Percentiles rank a stretch among this genome's conserved stretches.
These are phyloP conservation scores for Columba livia DNA, from an alignment of 2,113 vertebrate species.

Conservation along the genomic window DNA sequence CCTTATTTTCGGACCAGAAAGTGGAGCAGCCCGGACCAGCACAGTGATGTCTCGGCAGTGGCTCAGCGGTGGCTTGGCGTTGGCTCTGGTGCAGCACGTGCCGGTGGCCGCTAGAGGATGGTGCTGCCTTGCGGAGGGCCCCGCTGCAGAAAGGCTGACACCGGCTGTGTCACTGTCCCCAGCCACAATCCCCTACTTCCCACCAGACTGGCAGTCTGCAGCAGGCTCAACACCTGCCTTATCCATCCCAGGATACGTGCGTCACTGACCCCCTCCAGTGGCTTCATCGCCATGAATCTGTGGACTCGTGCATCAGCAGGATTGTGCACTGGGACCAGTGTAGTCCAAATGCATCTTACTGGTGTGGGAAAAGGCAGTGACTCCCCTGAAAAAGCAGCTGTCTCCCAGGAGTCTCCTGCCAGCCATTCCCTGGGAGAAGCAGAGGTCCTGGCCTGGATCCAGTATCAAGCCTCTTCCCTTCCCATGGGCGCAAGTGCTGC, in stretches of 20 bases:
- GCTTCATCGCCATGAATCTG: fast-evolving
- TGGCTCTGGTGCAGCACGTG: neutral
- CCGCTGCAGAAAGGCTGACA: neutral
- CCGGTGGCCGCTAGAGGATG: slow-evolving; percentile 45
- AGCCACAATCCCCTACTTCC: neutral
- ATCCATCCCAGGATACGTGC: neutral
- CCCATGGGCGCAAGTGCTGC: neutral
- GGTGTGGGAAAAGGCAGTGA: neutral
- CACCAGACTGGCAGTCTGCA: fast-evolving
- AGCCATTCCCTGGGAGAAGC: neutral
- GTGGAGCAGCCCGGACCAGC: neutral
- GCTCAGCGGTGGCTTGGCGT: fast-evolving
- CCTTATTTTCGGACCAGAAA: neutral
- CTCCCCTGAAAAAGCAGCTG: neutral
- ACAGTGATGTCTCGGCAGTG: too few relatives aligned
- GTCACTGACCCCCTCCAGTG: neutral
- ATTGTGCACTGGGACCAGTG: neutral
- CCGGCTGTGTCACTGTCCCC: fast-evolving
- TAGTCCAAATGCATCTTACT: neutral
- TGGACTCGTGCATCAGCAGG: neutral
- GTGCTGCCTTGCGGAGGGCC: neutral
- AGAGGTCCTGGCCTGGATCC: neutral
- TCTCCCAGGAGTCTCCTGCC: neutral
- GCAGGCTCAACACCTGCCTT: neutral
- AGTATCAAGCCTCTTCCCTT: neutral